A percentile compares a stretch with the other conserved stretches of the same genome.
These are phyloP conservation scores for Sebastes baramenuke DNA, from an alignment of 2,797 vertebrate genomes.

Conservation along the genomic window DNA sequence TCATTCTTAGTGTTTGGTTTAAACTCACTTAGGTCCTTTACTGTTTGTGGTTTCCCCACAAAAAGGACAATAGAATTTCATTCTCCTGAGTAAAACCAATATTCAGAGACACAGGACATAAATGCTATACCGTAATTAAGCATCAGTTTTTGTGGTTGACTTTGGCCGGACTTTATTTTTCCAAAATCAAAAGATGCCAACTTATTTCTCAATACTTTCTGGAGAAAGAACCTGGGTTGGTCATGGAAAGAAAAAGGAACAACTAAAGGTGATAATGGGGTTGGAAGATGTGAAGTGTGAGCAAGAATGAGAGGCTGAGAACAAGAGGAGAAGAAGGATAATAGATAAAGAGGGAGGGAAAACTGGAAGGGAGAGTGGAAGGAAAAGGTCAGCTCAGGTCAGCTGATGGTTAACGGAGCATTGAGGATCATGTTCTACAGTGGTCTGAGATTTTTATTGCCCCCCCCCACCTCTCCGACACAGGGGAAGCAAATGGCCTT, in stretches of 20 bases:
- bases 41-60: constrained; percentile 36
- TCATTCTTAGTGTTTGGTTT: constrained; percentile 32
- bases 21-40: constrained; percentile 7
- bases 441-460: constrained; percentile 55
- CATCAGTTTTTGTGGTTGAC: not conserved
- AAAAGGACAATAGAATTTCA: constrained; percentile 18
- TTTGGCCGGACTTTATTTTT: constrained; percentile 5
- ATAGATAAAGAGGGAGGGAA: constrained; percentile 4
- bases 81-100: constrained; percentile 25
- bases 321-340: not conserved
- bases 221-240: not conserved
- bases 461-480: not conserved
- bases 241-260: not conserved
- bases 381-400: constrained; percentile 47
- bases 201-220: not conserved
- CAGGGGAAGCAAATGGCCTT: constrained; percentile 37
- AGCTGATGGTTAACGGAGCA: constrained; percentile 52
- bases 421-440: constrained; percentile 65
- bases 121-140: not conserved
- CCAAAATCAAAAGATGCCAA: not conserved
- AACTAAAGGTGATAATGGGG: not conserved
- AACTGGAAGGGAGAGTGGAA: constrained; percentile 11
- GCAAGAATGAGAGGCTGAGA: not conserved
- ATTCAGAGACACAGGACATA: not conserved
- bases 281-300: not conserved